Evolutionary conservation across 2,113 vertebrate genomes (phyloP), one percentile per base, ranked within the genome.

Genomic region (Callochromis pleurospilus): DNA sequence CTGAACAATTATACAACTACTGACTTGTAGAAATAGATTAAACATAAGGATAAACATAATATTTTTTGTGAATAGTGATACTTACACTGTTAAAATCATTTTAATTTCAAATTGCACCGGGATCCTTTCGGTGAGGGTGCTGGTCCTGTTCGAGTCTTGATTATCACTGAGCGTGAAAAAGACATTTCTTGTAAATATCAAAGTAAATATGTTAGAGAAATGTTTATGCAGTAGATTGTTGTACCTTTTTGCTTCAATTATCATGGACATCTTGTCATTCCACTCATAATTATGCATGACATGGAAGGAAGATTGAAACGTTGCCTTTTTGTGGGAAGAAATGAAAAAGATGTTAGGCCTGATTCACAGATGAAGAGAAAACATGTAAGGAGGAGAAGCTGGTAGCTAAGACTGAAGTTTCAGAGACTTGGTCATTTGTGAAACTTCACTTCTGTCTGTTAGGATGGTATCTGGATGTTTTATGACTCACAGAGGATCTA

Each of bases 131-230:
- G 80, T 95, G 77, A 88, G 1, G 14, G 21, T 79, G 45, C 1
- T n/a, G 4, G 4, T 49, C 3, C 2, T 40, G 26, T 68, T 94
- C 53, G 56, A 47, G 86, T 95, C 94, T 80, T 84, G 26, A 36
- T 96, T 97, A n/a, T 95, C 95, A 87, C 96, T 96, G 89, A 79
- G 87, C 21, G 80, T n/a, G 19, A 8, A 84, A 89, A 88, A 70
- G 19, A 6, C 1, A 65, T 2, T 24, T 45, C 3, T 40, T 58
- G 17, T 82, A 13, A 85, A 77, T 58, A 58, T 53, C 9, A 36
- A 54, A 40, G 3, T 17, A 19, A n/a, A 79, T 13, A 26, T 45
- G 33, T 58, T 7, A 75, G 3, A 45, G 9, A 24, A 45, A 31
- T 15, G 2, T 42, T 31, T 62, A 17, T 36, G 7, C 75, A 19